These are phyloP conservation scores for Strongylocentrotus purpuratus DNA, from an alignment of 35 echinoderm and acorn worm genomes.

Conservation along the genomic window DNA sequence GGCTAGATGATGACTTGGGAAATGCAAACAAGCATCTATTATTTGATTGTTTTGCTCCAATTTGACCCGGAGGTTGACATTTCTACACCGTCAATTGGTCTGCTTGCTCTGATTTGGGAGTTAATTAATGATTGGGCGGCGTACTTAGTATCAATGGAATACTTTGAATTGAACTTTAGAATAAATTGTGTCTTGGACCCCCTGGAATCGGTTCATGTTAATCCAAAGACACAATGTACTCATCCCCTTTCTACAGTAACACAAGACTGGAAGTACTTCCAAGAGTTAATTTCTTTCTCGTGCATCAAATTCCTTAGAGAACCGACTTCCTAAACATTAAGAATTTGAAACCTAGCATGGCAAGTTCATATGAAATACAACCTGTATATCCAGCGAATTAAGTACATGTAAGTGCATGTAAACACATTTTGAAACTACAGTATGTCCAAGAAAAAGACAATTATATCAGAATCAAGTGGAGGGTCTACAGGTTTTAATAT, in stretches of 20 bases:
- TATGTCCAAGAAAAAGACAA: too few relatives aligned
- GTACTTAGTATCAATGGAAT: slow-evolving; percentile 25
- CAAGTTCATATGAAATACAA: too few relatives aligned
- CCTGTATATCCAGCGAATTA: too few relatives aligned
- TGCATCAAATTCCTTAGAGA: background rate
- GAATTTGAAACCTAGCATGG: too few relatives aligned
- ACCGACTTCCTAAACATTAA: too few relatives aligned
- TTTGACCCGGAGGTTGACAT: slow-evolving; percentile 32
- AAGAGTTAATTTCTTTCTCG: background rate
- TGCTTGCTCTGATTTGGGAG: slow-evolving; percentile 24
- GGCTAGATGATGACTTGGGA: slow-evolving; percentile 33
- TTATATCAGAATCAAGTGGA: too few relatives aligned
- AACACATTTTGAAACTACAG: too few relatives aligned
- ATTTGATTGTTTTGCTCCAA: slow-evolving; percentile 53
- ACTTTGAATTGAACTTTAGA: background rate
- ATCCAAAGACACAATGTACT: background rate
- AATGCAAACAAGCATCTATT: slow-evolving; percentile 49
- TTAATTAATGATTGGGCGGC: slow-evolving; percentile 24
- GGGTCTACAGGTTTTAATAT: too few relatives aligned
- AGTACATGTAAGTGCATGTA: too few relatives aligned
- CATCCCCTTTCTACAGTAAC: too few relatives aligned
- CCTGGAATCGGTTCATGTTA: background rate
- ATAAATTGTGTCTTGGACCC: background rate
- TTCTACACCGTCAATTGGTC: background rate
- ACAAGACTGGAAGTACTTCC: too few relatives aligned